Conservation (phyloP, 2,113 vertebrate species). For the Collichthys lucidus region DNA sequence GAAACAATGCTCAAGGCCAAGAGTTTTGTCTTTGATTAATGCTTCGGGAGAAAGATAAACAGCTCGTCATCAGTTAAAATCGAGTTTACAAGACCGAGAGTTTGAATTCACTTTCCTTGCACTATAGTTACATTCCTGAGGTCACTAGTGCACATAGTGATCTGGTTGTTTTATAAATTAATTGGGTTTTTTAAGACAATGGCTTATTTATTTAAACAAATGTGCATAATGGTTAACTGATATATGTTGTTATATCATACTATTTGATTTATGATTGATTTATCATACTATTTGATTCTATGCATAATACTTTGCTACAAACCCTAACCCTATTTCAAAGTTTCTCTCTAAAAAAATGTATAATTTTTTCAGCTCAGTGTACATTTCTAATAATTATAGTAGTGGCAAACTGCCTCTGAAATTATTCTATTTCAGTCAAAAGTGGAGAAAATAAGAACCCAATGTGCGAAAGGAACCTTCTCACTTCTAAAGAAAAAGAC, state of each 20-base stretch:
- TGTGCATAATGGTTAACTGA: not conserved
- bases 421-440: slow-evolving; percentile 85
- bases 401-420: not conserved
- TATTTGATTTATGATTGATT: too few species aligned
- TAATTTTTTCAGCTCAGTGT: not conserved
- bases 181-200: not conserved
- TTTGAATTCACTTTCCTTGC: not conserved
- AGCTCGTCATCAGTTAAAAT: not conserved
- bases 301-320: not conserved
- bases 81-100: not conserved
- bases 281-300: not conserved
- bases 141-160: not conserved
- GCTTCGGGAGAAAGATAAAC: not conserved
- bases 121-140: not conserved
- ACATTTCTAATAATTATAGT: not conserved
- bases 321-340: too few species aligned
- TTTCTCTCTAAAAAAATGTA: not conserved
- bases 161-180: not conserved
- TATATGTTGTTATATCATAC: not conserved
- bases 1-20: not conserved
- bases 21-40: not conserved
- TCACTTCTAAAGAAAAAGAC: slow-evolving; percentile 81
- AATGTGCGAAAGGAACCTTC: slow-evolving; percentile 87
- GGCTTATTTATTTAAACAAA: not conserved
- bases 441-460: slow-evolving; percentile 85